A percentile compares a stretch with the other conserved stretches of the same genome.
Evolutionary conservation across 1,140 invertebrate species (phyloP).

Genomic region (Lasaia peninsularis): DNA sequence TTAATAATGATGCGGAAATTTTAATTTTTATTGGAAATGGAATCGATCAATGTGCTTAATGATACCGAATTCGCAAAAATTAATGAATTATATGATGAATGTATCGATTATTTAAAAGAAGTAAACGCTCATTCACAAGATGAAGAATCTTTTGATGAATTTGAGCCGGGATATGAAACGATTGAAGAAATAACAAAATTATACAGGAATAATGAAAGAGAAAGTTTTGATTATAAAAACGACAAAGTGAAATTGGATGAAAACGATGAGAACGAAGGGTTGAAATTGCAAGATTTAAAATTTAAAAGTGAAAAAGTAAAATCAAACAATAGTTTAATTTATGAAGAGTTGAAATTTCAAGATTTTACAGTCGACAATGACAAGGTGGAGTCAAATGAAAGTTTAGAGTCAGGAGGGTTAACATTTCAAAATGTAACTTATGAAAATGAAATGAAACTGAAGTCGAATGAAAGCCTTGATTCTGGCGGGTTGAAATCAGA

Average conservation of each 20-base stretch:
- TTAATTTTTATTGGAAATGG: slow-evolving; percentile 19
- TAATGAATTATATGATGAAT: slow-evolving; percentile 61
- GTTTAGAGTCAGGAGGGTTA: too few species aligned
- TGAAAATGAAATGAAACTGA: slow-evolving; percentile 20
- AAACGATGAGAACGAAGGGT: slow-evolving; percentile 40
- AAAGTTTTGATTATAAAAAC: background rate
- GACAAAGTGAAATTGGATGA: slow-evolving; percentile 29
- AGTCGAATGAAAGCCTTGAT: slow-evolving; percentile 36
- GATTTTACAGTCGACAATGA: too few species aligned
- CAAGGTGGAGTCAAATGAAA: too few species aligned
- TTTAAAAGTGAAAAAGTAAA: slow-evolving; percentile 21
- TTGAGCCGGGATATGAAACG: slow-evolving; percentile 41
- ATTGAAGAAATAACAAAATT: slow-evolving; percentile 32
- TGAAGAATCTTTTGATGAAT: slow-evolving; percentile 13
- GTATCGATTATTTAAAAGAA: slow-evolving; percentile 53
- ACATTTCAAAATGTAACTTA: background rate
- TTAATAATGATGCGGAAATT: background rate
- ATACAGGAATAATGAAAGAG: slow-evolving; percentile 13
- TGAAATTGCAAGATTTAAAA: background rate
- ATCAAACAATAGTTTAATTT: slow-evolving; percentile 21
- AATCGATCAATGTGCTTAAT: slow-evolving; percentile 24
- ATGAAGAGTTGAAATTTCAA: too few species aligned
- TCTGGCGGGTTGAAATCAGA: slow-evolving; percentile 35
- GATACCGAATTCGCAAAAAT: slow-evolving; percentile 47
- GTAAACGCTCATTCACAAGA: slow-evolving; percentile 20